Percentiles rank a stretch among this genome's conserved stretches.
Evolutionary conservation across 2,888 invertebrate genomes (phyloP).

Genomic region (Caenorhabditis sp.): DNA sequence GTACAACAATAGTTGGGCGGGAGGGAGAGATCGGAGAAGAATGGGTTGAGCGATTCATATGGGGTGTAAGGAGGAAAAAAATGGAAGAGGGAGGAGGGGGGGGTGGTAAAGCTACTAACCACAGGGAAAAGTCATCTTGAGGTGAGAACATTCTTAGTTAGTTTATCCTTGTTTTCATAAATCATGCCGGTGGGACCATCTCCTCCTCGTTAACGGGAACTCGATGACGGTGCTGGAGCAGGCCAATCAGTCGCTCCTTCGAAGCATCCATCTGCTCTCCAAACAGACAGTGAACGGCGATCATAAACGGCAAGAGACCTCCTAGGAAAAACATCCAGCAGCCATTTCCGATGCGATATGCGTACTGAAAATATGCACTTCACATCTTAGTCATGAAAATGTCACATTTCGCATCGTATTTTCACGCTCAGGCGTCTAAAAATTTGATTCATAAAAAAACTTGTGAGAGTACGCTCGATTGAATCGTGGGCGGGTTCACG

Average conservation of each 20-base stretch:
- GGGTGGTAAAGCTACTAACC: background rate
- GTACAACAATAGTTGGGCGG: background rate
- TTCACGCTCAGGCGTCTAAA: conserved; percentile 14
- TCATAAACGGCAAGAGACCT: conserved; percentile 24
- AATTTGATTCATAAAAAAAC: conserved; percentile 20
- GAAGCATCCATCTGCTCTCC: conserved; percentile 15
- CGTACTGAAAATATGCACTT: conserved; percentile 10
- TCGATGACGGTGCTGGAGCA: background rate
- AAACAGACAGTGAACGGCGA: conserved; percentile 18
- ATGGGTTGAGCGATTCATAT: background rate
- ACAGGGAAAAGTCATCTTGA: background rate
- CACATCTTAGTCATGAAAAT: background rate
- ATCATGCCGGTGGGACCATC: background rate
- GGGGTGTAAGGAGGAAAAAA: background rate
- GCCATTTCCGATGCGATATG: conserved; percentile 20
- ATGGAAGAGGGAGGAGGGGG: background rate
- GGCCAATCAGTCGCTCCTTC: background rate
- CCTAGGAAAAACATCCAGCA: conserved; percentile 40
- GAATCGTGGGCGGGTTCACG: conserved; percentile 17
- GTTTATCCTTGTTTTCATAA: too few species aligned
- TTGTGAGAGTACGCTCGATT: conserved; percentile 16
- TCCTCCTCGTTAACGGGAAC: conserved; percentile 14
- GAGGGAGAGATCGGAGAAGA: conserved; percentile 14
- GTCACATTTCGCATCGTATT: conserved; percentile 1
- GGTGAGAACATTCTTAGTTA: too few species aligned